Evolutionary conservation across 2,113 vertebrate genomes (phyloP), one percentile per base, ranked within the genome.

Genomic region (Lycocorax pyrrhopterus): DNA sequence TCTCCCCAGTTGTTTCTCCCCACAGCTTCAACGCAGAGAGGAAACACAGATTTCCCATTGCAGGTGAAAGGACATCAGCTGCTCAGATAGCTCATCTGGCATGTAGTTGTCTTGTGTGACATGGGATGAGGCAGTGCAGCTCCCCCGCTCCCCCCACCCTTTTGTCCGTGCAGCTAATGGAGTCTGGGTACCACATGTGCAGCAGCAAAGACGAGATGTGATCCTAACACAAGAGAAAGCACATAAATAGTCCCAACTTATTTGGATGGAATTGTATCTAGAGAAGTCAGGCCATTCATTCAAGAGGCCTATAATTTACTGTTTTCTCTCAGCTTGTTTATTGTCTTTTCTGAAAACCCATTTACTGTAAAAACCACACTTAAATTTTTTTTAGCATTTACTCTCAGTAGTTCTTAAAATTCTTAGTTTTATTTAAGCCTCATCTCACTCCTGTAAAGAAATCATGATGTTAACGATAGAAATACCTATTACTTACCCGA

Each of bases 1-100:
- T 96, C 66, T 25, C 44, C 67, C 29, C 41, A 81, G 39, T 92
- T 97, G 53, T 83, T 89, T 86, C 62, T 91, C 55, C 86, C 55
- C 8, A 13, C 18, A 47, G 32, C 60, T 88, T 68, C 64, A 90
- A 30, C 1, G 4, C 62, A 79, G 82, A 58, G n/a, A 52, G 63
- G 75, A 75, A 79, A 37, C 23, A 59, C 10, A 27, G 29, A 67
- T 39, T 87, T 88, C 59, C 33, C 33, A 30, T 2, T 81, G 76
- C 35, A 86, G 67, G 25, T 63, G 51, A 74, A 90, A 52, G 46
- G 39, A 9, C 43, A 55, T 74, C 30, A 59, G 21, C 51, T 16
- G 17, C 46, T 75, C 51, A 25, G 37, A 17, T 6, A 44, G 37
- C 46, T 46, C 55, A 63, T 46, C 39, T 86, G 76, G 39, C 23